Evolutionary conservation across 2,888 invertebrate species (phyloP), one percentile per base, ranked within the genome.

Genomic region (Caenorhabditis sulstoni): DNA sequence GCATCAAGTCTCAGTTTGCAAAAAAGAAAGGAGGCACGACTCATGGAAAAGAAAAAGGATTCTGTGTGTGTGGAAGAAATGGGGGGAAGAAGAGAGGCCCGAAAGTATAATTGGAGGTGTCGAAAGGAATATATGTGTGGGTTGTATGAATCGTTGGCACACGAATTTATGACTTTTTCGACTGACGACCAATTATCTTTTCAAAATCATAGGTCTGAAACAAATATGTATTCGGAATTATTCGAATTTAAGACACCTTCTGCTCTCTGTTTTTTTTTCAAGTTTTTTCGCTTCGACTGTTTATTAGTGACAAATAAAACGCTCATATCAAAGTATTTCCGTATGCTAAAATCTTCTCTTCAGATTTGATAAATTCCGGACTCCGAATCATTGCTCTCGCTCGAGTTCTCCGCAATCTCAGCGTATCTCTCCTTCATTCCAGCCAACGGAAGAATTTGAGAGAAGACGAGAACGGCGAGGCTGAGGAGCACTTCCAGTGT

Each of bases 21-120:
- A 52, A 22, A 11, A 22, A 22, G 11, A 49, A 49, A 22, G 22
- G 22, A 5, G 7, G 7, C 45, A 16, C 45, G 16, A n/a, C 49
- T 20, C 47, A 18, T 29, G 4, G 29, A 7, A 29, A 29, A 29
- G 29, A 29, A 29, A 29, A 29, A 3, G n/a, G n/a, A n/a, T n/a
- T n/a, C n/a, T n/a, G n/a, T n/a, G n/a, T 5, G 23, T 22, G 8
- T 3, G 49, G 23, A 22, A 44, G 8, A n/a, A 47, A n/a, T 12
- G 29, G 52, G 18, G 29, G 29, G 29, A 29, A 29, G 52, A 8
- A 23, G 3, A 11, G n/a, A 50, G 11, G 9, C 14, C 8, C 12
- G 49, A 22, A 7, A 22, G 47, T 5, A 52, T 52, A 52, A 52
- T 52, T 52, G 52, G n/a, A 12, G n/a, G 52, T 52, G 52, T 52